A percentile compares a stretch with the other conserved stretches of the same genome.
Evolutionary conservation across 2,888 invertebrate genomes (phyloP).

Genomic region (Netelia fuscicornis): DNA sequence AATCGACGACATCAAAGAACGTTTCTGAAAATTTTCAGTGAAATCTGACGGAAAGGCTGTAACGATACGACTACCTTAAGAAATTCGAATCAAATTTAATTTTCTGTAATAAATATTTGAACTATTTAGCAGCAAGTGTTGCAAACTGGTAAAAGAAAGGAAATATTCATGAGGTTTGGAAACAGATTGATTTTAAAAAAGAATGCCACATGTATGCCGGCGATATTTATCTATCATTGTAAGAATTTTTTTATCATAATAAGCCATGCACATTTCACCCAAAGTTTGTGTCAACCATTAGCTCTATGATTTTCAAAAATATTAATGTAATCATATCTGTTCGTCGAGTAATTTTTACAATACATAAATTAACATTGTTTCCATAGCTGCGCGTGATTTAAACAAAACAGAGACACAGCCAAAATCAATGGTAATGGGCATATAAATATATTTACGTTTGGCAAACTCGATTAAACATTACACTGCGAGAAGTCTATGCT

Average conservation of each 20-base stretch:
- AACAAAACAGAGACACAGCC: constrained; percentile 20
- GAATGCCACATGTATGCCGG: neutral
- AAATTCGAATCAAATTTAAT: no score
- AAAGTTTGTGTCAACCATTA: constrained; percentile 18
- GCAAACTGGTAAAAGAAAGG: neutral
- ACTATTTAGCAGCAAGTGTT: no score
- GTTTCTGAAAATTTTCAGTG: no score
- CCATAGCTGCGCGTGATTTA: constrained; percentile 24
- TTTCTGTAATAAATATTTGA: no score
- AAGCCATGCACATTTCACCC: neutral
- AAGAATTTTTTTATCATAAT: neutral
- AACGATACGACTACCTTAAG: no score
- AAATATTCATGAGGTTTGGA: neutral
- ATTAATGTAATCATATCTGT: constrained; percentile 16
- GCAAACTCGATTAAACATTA: neutral
- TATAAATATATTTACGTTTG: neutral
- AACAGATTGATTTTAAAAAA: neutral
- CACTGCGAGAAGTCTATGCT: neutral
- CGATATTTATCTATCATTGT: neutral
- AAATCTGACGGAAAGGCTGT: no score
- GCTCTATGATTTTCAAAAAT: constrained; percentile 29
- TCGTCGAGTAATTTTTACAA: constrained; percentile 29
- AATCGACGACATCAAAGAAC: no score
- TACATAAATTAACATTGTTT: constrained; percentile 38
- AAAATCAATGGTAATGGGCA: constrained; percentile 24